Conservation (phyloP, 35 echinoderm and acorn worm species). For the Ptychodera flava region DNA sequence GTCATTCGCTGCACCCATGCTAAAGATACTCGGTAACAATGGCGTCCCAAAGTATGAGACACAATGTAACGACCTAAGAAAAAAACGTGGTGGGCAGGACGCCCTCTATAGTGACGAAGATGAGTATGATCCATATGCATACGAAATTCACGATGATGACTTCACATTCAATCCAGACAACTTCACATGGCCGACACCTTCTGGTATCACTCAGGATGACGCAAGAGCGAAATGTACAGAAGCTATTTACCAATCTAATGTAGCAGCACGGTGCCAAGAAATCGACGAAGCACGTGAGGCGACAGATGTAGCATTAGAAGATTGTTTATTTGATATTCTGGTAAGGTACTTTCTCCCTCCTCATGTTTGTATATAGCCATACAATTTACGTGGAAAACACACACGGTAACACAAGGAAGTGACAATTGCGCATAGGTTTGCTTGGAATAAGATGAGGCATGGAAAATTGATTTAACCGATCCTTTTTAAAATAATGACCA, state of each 20-base stretch:
- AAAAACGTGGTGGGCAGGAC: neutral
- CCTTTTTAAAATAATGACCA: too few relatives aligned
- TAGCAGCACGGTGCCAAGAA: neutral
- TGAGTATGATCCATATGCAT: neutral
- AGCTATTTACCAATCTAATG: neutral
- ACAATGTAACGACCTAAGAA: too few relatives aligned
- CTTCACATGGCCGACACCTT: neutral
- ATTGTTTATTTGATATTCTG: neutral
- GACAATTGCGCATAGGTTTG: too few relatives aligned
- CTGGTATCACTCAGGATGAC: neutral
- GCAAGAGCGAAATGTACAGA: neutral
- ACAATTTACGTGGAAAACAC: too few relatives aligned
- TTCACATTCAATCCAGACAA: neutral
- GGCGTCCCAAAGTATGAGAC: too few relatives aligned
- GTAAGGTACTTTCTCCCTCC: too few relatives aligned
- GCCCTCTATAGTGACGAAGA: neutral
- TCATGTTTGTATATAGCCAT: too few relatives aligned
- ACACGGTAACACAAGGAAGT: too few relatives aligned
- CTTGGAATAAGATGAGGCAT: too few relatives aligned
- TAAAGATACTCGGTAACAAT: too few relatives aligned
- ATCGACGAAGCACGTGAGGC: neutral
- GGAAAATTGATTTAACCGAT: too few relatives aligned
- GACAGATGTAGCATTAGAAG: neutral
- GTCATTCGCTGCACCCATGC: too few relatives aligned
- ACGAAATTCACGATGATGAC: neutral